Evolutionary conservation across 2,797 vertebrate species (phyloP).

Genomic region (Cuculus canorus): DNA sequence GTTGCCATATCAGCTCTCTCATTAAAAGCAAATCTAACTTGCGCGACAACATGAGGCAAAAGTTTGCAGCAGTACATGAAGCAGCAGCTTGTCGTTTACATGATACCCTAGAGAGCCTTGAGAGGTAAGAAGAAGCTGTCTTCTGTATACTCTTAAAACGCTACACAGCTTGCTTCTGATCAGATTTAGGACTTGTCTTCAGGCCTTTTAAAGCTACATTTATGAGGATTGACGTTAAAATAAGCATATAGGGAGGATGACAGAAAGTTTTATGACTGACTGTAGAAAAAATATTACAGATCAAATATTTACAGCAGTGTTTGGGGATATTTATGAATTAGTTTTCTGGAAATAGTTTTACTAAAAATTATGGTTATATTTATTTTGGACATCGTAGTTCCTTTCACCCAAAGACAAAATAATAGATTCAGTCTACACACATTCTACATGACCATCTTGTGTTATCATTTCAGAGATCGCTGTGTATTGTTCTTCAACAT

Average conservation of each 20-base stretch:
- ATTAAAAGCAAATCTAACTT: constrained; percentile 61
- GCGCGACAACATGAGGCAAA: constrained; percentile 59
- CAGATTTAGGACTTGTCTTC: neutral
- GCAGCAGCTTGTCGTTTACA: constrained; percentile 69
- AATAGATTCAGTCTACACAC: neutral
- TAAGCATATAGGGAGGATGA: neutral
- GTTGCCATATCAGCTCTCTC: constrained; percentile 38
- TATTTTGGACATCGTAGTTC: neutral
- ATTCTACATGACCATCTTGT: neutral
- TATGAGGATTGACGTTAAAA: neutral
- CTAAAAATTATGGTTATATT: neutral
- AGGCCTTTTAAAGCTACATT: neutral
- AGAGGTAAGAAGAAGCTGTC: constrained; percentile 57
- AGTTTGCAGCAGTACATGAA: constrained; percentile 69
- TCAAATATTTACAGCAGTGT: neutral
- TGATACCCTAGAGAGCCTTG: constrained; percentile 71
- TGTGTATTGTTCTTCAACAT: neutral
- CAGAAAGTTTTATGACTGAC: neutral
- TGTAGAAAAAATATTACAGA: neutral
- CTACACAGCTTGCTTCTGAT: neutral
- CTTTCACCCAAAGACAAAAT: neutral
- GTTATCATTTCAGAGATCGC: neutral
- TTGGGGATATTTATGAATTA: neutral
- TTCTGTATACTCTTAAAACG: neutral
- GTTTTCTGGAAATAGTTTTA: neutral